Evolutionary conservation across 2,888 invertebrate genomes (phyloP).

Genomic region (Lepidonotus clava): DNA sequence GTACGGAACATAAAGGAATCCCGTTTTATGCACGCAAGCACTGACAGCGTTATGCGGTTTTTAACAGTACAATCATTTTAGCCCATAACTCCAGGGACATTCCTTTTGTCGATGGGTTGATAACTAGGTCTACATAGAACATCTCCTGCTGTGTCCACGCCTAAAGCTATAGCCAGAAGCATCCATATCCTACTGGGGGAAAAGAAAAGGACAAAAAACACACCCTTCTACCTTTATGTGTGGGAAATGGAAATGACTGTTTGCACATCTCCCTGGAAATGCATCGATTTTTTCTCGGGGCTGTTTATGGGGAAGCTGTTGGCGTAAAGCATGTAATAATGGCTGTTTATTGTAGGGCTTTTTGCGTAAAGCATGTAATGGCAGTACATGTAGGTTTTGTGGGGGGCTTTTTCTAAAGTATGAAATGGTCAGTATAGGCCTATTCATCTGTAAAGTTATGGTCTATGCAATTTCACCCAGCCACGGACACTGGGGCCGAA

Average conservation of each 20-base stretch:
- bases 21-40: no score
- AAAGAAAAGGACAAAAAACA: not conserved
- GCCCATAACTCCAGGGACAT: not conserved
- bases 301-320: not conserved
- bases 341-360: no score
- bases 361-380: no score
- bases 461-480: no score
- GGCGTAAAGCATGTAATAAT: conserved; percentile 20
- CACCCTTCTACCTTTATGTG: not conserved
- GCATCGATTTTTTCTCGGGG: not conserved
- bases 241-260: not conserved
- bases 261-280: not conserved
- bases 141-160: not conserved
- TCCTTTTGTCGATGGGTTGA: not conserved
- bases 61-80: no score
- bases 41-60: no score
- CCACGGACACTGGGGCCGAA: no score
- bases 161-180: not conserved
- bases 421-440: no score
- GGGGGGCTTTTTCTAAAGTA: no score
- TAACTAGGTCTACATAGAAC: conserved; percentile 7
- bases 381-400: no score
- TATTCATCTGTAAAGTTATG: no score
- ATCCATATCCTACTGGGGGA: not conserved
- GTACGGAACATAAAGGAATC: no score